Evolutionary conservation across 2,113 vertebrate species (phyloP), one percentile per base, ranked within the genome.

Genomic region (Barbus barbus): DNA sequence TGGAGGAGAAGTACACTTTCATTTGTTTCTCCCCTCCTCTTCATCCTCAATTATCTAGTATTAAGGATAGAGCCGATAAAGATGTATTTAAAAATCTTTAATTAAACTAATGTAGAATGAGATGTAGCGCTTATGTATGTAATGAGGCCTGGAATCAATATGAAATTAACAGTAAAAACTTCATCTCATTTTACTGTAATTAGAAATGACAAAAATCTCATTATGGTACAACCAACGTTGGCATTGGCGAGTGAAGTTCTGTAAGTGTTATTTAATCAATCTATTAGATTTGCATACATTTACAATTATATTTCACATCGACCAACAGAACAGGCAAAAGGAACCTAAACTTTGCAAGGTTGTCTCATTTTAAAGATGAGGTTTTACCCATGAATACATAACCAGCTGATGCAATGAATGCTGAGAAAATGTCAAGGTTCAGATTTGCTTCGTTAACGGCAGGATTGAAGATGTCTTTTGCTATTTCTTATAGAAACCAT

Each of bases 101-200:
- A 85, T 81, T 41, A 28, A 77, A 26, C 61, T n/a, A 71, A 87
- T 82, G n/a, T 85, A 78, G 75, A 85, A 86, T 83, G 88, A 71
- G 82, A 86, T 85, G 88, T 91, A 83, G 87, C 22, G 89, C 90
- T 90, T 91, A 80, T 87, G 69, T 77, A 84, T 90, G 91, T 92
- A 93, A 93, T 92, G 91, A 91, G 86, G 88, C 89, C 89, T 91
- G 90, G 88, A 90, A 90, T 65, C 44, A 51, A 51, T 48, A 36
- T n/a, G 24, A 75, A 65, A 63, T 83, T 22, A 53, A 53, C 20
- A 73, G 36, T 12, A 83, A 60, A 73, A 80, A 80, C 78, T 31
- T 65, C 58, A 28, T 46, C 58, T 79, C 11, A 7, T 80, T 48
- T 67, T 67, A 48, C 38, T 67, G 41, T 80, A 67, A 80, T 67